Base-by-base conservation (phyloP, 2,797 vertebrate species). In the Acipenser oxyrinchus region DNA sequence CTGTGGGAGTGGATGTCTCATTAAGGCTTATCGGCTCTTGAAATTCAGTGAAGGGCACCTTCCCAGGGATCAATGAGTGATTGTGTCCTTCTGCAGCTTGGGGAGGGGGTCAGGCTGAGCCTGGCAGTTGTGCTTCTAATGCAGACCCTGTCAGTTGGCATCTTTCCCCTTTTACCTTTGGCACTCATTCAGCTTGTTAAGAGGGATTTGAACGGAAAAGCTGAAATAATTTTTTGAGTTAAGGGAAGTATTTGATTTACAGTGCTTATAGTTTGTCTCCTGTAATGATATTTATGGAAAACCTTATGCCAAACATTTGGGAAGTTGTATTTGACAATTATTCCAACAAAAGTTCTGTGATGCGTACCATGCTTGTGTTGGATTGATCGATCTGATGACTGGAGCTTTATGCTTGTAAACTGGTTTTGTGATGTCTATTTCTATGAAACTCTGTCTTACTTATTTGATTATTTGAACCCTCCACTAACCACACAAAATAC, bases 101-200 rank as follows among this genome's bases (percentile, higher is more conserved):
- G 66, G 63, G 65, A 66, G 60, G 64, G 57, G 48, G 49, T 37
- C 37, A 37, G 37, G 37, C 37, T 37, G 37, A 37, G 37, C 37
- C 37, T 37, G 55, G n/a, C 11, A 60, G 65, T 51, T 64, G 48
- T 67, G 72, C 75, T 63, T 73, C 67, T 76, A 69, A 74, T 69
- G 66, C 67, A 80, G 76, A 79, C 84, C 78, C 81, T 74, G 79
- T 78, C 78, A 84, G 85, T 87, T 89, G 88, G 89, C 89, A 89
- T 85, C 82, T 76, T 87, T 89, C 85, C 86, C 63, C 80, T 75
- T 37, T 76, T 23, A 76, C 79, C 77, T 79, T 80, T 89, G 88
- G 86, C 89, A 89, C 74, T 51, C 66, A 76, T 82, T 87, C 85
- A 85, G 81, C 77, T 66, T 75, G 76, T 83, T 80, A 49, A 68